phyloP scores from a whole-genome alignment of 2,888 invertebrate species.

The Subacronicta megacephala region DNA sequence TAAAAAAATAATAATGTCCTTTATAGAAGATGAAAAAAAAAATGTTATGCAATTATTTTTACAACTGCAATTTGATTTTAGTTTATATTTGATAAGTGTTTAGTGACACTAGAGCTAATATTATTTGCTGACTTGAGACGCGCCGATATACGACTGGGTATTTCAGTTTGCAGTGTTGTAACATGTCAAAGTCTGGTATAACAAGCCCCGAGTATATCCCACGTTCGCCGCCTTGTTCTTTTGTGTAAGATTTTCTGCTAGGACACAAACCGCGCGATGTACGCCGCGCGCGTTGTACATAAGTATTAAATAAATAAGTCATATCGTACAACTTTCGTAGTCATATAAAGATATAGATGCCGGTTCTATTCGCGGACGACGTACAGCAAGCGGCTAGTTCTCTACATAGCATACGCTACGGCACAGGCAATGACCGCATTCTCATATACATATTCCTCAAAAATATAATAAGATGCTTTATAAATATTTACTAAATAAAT shows the following conservation, averaged over 20 bases:
- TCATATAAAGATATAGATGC: slow-evolving; percentile 62
- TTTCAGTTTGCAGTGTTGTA: slow-evolving; percentile 54
- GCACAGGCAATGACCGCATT: slow-evolving; percentile 20
- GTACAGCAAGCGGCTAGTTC: slow-evolving; percentile 10
- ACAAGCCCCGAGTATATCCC: slow-evolving; percentile 49
- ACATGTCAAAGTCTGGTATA: slow-evolving; percentile 38
- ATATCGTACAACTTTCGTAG: slow-evolving; percentile 75
- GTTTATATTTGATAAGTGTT: slow-evolving; percentile 68
- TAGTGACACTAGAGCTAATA: slow-evolving; percentile 61
- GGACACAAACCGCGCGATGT: slow-evolving; percentile 40
- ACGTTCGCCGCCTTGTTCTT: slow-evolving; percentile 18
- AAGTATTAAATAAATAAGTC: slow-evolving; percentile 69
- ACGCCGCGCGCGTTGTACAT: slow-evolving; percentile 57
- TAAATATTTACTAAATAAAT: slow-evolving; percentile 20
- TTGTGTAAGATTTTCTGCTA: slow-evolving; percentile 13
- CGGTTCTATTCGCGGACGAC: slow-evolving; percentile 26
- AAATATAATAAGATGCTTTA: slow-evolving; percentile 30
- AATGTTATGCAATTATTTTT: slow-evolving; percentile 60
- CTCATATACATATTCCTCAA: slow-evolving; percentile 37
- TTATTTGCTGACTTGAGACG: slow-evolving; percentile 63
- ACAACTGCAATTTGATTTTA: slow-evolving; percentile 69
- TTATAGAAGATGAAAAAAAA: slow-evolving; percentile 59
- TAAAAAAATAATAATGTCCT: slow-evolving; percentile 65
- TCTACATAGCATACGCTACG: slow-evolving; percentile 53
- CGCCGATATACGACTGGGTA: slow-evolving; percentile 52